A percentile compares a stretch with the other conserved stretches of the same genome.
These are phyloP conservation scores for Drosophila sp. DNA, from an alignment of 1,140 invertebrate genomes.

Conservation along the genomic window DNA sequence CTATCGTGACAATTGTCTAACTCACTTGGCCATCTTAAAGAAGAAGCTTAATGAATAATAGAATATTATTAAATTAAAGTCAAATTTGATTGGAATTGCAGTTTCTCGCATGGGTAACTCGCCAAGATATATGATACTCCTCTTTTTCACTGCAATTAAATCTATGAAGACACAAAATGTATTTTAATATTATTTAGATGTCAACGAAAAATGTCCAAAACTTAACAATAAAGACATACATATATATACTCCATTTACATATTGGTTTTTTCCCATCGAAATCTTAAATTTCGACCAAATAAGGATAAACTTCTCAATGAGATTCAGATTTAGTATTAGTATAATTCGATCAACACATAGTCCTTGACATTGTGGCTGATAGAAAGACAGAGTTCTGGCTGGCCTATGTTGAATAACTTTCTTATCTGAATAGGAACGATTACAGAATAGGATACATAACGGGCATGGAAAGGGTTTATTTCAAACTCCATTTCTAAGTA, in stretches of 20 bases:
- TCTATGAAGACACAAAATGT: not conserved
- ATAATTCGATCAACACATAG: too few species aligned
- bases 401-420: too few species aligned
- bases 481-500: not conserved
- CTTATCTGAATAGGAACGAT: too few species aligned
- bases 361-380: too few species aligned
- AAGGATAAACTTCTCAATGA: too few species aligned
- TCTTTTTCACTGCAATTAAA: conserved; percentile 1
- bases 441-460: too few species aligned
- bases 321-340: too few species aligned
- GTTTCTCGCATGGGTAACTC: too few species aligned
- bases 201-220: not conserved
- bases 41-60: conserved; percentile 84
- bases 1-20: conserved; percentile 93
- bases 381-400: too few species aligned
- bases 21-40: conserved; percentile 92
- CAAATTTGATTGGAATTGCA: too few species aligned
- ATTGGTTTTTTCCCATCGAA: not conserved
- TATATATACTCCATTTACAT: not conserved
- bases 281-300: too few species aligned
- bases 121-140: not conserved
- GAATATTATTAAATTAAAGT: not conserved
- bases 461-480: not conserved
- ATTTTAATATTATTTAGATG: not conserved
- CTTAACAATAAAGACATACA: not conserved